phyloP scores from a whole-genome alignment of 2,113 vertebrate genomes.

The Seriola quinqueradiata region DNA sequence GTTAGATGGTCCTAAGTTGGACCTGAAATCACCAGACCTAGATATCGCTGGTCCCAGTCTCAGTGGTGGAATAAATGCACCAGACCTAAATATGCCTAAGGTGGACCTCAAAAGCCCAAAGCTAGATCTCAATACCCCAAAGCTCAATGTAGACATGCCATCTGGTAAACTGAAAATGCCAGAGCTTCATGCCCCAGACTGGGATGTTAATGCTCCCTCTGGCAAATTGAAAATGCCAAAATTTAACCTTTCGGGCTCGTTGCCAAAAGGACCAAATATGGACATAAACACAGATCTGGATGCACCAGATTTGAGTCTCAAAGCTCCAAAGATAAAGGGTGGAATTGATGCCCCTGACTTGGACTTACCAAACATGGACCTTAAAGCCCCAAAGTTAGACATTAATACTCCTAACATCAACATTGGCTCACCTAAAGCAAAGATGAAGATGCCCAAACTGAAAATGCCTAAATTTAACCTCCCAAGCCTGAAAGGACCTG shows the following conservation, averaged over 20 bases:
- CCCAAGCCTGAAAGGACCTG: constrained; percentile 58
- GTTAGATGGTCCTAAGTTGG: constrained; percentile 30
- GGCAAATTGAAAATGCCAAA: constrained; percentile 51
- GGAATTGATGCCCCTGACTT: constrained; percentile 58
- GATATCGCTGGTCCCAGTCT: constrained; percentile 60
- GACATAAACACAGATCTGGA: constrained; percentile 30
- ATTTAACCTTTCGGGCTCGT: constrained; percentile 16
- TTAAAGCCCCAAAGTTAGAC: constrained; percentile 66
- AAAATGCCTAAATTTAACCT: constrained; percentile 56
- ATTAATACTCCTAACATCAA: constrained; percentile 57
- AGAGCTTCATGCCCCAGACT: constrained; percentile 31
- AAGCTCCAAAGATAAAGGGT: constrained; percentile 68
- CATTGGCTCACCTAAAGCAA: constrained; percentile 48
- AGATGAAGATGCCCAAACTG: constrained; percentile 53
- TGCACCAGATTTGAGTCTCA: constrained; percentile 37
- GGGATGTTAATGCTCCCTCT: constrained; percentile 33
- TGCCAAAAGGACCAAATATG: constrained; percentile 25
- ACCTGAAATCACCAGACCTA: constrained; percentile 55
- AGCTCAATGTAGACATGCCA: constrained; percentile 41
- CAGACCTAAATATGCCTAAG: constrained; percentile 58
- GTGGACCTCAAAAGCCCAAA: constrained; percentile 51
- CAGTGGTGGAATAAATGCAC: constrained; percentile 55
- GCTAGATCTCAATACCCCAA: constrained; percentile 48
- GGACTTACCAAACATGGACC: constrained; percentile 42
- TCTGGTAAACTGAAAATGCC: constrained; percentile 51